phyloP scores from a whole-genome alignment of 2,888 invertebrate species.

The Penaeus monodon region DNA sequence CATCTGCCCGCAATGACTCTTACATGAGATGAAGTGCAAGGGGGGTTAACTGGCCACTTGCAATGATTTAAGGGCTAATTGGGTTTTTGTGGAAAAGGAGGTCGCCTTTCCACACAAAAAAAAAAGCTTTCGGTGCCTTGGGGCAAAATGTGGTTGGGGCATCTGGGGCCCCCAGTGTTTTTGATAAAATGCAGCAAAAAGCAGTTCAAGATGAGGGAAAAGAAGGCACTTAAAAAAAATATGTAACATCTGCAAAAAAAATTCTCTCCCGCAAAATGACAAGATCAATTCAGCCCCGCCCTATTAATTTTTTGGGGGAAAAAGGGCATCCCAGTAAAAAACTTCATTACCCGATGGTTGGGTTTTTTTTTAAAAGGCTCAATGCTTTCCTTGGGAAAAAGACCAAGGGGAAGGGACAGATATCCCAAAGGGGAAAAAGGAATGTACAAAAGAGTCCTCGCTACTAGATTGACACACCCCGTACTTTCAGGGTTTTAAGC shows the following conservation, averaged over 20 bases:
- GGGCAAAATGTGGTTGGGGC: neutral
- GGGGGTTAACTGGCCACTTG: too few relatives aligned
- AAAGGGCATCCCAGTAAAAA: slow-evolving; percentile 6
- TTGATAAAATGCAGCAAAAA: neutral
- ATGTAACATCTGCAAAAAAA: neutral
- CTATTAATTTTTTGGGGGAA: slow-evolving; percentile 26
- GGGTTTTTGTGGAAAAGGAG: too few relatives aligned
- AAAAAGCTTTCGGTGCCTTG: neutral
- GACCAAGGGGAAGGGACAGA: neutral
- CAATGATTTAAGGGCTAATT: too few relatives aligned
- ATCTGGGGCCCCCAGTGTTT: neutral
- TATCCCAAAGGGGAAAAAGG: neutral
- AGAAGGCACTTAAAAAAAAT: neutral
- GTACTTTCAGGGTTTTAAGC: neutral
- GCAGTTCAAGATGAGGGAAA: neutral
- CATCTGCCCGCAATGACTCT: too few relatives aligned
- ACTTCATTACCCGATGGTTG: neutral
- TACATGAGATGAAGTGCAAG: too few relatives aligned
- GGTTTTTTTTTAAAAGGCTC: neutral
- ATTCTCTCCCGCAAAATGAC: slow-evolving; percentile 10
- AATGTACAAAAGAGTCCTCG: neutral
- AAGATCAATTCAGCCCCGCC: neutral
- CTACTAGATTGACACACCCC: neutral
- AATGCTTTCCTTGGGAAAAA: neutral
- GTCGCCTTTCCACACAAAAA: neutral